A percentile compares a stretch with the other conserved stretches of the same genome.
These are phyloP conservation scores for Poeciliopsis presidionis DNA, from an alignment of 2,797 vertebrate species.

Conservation along the genomic window DNA sequence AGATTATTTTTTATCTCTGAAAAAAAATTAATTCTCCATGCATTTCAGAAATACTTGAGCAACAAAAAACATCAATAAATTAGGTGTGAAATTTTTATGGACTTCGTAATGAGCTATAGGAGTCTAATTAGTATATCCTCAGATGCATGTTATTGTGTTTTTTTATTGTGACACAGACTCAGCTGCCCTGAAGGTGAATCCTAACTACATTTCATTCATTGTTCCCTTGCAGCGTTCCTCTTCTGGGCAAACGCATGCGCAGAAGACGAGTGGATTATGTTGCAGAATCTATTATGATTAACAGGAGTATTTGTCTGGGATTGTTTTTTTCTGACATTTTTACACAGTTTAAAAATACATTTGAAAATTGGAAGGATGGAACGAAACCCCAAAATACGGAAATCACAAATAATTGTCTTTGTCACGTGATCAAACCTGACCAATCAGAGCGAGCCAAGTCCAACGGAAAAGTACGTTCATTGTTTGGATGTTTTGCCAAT, in stretches of 20 bases:
- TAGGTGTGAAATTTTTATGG: neutral
- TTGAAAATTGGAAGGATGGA: neutral
- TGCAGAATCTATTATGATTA: slow-evolving; percentile 20
- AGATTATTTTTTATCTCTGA: neutral
- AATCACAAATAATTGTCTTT: neutral
- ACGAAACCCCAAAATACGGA: neutral
- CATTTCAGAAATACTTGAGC: neutral
- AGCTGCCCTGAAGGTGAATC: slow-evolving; percentile 9
- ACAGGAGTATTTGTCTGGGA: slow-evolving; percentile 26
- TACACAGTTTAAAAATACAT: neutral
- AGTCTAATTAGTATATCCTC: neutral
- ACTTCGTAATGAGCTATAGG: neutral
- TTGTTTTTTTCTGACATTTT: slow-evolving; percentile 13
- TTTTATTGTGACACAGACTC: neutral
- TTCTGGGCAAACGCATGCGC: slow-evolving; percentile 58
- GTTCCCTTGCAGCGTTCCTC: neutral
- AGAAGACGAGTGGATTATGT: neutral
- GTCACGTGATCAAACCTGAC: slow-evolving; percentile 71
- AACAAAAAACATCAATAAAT: neutral
- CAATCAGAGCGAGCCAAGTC: slow-evolving; percentile 67
- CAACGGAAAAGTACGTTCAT: slow-evolving; percentile 65
- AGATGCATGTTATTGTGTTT: neutral
- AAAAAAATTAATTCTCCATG: neutral
- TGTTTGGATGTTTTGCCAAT: slow-evolving; percentile 71
- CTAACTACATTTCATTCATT: slow-evolving; percentile 11